Base-by-base conservation (phyloP, 2,888 invertebrate species). In the Allophyes oxyacanthae region DNA sequence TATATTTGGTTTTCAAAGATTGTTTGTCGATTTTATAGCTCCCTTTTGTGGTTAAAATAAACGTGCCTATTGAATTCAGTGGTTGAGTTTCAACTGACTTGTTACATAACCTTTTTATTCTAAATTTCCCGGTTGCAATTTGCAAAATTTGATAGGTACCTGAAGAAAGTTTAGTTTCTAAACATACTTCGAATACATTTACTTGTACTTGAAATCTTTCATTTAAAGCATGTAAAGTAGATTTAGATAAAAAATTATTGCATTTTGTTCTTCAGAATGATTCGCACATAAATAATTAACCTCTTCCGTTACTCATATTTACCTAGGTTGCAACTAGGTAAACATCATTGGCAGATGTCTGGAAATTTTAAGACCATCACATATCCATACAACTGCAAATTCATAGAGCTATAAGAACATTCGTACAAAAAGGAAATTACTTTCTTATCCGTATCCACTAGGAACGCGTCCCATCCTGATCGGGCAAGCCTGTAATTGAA, bases 401-500 rank as follows among this genome's bases (percentile, higher is more conserved):
- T 6, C 6, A 26, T 26, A 43, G 11, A 53, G 56, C 20, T 66
- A 72, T 64, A 72, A 70, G 65, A 78, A 74, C 58, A 50, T 38
- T 43, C 51, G 20, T 46, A 43, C 56, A 64, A 61, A 77, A 66
- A 71, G 55, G 49, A 61, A 66, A 75, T 77, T 70, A 40, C 54
- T 52, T 63, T 63, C 68, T 60, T 68, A 64, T 57, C 58, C 57
- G 58, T 65, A 70, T 62, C 59, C 72, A 78, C 75, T 77, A 80
- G 79, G 79, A 84, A 84, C 79, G 70, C 77, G 73, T 69, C 54
- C 76, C 72, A 75, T 83, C 85, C 86, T 86, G 82, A 68, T 77
- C 74, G 63, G 75, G 75, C 75, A 79, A 82, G 79, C 65, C 85
- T 72, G 85, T 85, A 87, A 89, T 89, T 80, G 76, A 88, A 82